phyloP scores from a whole-genome alignment of 2,888 invertebrate species.

The Drosophila tanythrix region DNA sequence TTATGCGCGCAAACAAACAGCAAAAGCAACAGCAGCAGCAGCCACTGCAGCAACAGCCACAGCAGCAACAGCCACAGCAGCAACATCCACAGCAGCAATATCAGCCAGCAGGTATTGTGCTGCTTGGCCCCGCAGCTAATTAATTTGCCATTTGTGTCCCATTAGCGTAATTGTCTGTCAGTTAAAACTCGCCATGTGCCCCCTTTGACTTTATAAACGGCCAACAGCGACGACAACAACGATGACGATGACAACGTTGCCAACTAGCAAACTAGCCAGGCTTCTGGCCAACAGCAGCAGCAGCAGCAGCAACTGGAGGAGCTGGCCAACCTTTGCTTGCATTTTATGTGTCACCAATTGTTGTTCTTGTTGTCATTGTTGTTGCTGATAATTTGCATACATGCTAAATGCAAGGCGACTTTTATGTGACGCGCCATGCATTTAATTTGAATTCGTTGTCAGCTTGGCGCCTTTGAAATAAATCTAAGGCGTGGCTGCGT shows the following conservation, averaged over 20 bases:
- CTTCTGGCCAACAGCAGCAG: constrained; percentile 41
- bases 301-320: constrained; percentile 27
- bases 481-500: constrained; percentile 41
- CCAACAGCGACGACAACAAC: constrained; percentile 36
- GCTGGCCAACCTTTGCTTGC: constrained; percentile 70
- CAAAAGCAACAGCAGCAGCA: constrained; percentile 23
- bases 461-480: constrained; percentile 63
- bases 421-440: constrained; percentile 62
- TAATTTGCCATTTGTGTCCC: constrained; percentile 82
- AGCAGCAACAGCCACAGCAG: neutral
- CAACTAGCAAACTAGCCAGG: constrained; percentile 39
- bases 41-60: constrained; percentile 19
- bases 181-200: constrained; percentile 68
- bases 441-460: constrained; percentile 64
- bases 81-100: neutral
- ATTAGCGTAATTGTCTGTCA: constrained; percentile 80
- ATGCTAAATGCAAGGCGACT: constrained; percentile 55
- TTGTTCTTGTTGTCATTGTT: constrained; percentile 40
- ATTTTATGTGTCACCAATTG: constrained; percentile 73
- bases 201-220: constrained; percentile 72
- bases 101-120: constrained; percentile 18
- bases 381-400: constrained; percentile 70
- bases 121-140: constrained; percentile 71
- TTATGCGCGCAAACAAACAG: constrained; percentile 48
- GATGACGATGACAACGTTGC: constrained; percentile 48